Conservation (phyloP, 1,140 invertebrate genomes). For the Ceratina japonica region DNA sequence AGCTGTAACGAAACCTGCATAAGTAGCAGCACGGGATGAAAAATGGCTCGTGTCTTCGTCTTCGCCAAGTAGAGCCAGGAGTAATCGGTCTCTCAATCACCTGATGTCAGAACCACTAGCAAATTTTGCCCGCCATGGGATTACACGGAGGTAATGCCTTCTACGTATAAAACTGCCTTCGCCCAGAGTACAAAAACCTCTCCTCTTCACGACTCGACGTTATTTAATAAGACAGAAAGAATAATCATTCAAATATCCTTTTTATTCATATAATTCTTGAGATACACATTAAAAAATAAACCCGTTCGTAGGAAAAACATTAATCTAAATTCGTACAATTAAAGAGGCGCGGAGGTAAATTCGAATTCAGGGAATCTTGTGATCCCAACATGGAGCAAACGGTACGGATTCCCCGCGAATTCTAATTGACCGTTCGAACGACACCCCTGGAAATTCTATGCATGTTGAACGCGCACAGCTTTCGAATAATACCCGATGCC, state of each 20-base stretch:
- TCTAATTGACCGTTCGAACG: conserved; percentile 49
- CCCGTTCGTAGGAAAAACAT: no score
- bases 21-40: conserved; percentile 4
- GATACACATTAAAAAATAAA: no score
- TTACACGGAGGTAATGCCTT: conserved; percentile 8
- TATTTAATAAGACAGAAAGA: neutral
- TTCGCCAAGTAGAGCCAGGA: conserved; percentile 16
- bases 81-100: conserved; percentile 36
- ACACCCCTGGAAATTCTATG: conserved; percentile 43
- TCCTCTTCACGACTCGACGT: neutral
- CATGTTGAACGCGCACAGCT: conserved; percentile 36
- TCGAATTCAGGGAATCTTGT: neutral
- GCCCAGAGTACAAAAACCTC: neutral
- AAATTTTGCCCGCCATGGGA: neutral
- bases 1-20: neutral
- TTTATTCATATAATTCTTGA: no score
- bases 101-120: conserved; percentile 15
- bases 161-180: neutral
- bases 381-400: conserved; percentile 8
- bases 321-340: no score
- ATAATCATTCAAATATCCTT: no score
- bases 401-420: conserved; percentile 32
- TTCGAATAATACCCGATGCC: conserved; percentile 43
- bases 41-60: conserved; percentile 28
- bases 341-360: neutral